Evolutionary conservation across 2,113 vertebrate species (phyloP), one percentile per base, ranked within the genome.

Genomic region (Gymnobelideus leadbeateri): DNA sequence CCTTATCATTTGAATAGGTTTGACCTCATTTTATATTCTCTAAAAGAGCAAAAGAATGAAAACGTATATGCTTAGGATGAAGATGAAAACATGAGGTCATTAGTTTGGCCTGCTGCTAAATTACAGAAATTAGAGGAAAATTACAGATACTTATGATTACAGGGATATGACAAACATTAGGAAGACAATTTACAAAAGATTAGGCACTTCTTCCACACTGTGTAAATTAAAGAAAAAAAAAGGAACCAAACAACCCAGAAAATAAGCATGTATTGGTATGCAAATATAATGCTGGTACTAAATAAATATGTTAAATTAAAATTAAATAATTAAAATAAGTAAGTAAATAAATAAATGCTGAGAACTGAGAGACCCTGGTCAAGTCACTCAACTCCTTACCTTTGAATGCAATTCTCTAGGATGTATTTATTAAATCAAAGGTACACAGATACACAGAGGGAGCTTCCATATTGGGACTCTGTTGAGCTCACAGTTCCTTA

Each of bases 71-170:
- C 89, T 68, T 89, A 23, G 1, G 28, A 31, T n/a, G 9, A 93
- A 95, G 89, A 51, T 55, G 14, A 95, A 54, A 93, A 19, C 52
- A 92, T n/a, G 24, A 91, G 24, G n/a, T 93, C 28, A 77, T 57
- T 11, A 93, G 14, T 51, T 77, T 26, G 51, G 92, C 54, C 8
- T n/a, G 90, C 54, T 93, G 12, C 12, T 55, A 91, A 31, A 84
- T 43, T n/a, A 43, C 28, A 43, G 61, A 68, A 47, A 7, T 51
- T 94, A 89, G 95, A 94, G 49, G 14, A 9, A 37, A 96, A 90
- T 92, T 68, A 90, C 14, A 61, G 10, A 89, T 91, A 52, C 0
- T 49, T 1, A 3, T 97, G 37, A 16, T 0, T 93, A 77, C 0
- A 26, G n/a, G 52, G 31, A 68, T 31, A 68, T 68, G 61, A 68